Base-by-base conservation (phyloP, 2,797 vertebrate species). In the Phyllotis vaccarum region DNA sequence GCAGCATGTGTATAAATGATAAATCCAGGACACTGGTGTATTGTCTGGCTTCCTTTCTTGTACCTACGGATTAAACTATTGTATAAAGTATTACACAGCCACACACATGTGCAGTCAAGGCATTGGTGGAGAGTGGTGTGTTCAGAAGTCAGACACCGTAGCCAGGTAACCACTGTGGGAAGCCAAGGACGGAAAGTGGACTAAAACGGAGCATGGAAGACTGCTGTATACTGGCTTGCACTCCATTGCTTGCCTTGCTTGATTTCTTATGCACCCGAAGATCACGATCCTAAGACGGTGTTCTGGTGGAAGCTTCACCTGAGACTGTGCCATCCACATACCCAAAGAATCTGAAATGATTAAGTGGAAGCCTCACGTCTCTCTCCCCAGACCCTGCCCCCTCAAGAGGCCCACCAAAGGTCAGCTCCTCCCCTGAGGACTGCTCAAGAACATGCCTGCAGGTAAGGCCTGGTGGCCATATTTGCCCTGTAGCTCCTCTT, bases 21-120 rank as follows among this genome's bases (percentile, higher is more conserved):
- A 9, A 60, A 16, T 14, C 22, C 37, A 60, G 11, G 9, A 24
- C 43, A 81, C 8, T 70, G 46, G 13, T 40, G 37, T 81, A 49
- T 58, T 85, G 46, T 29, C 22, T 13, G 66, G 6, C 14, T 89
- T 80, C 34, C 11, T 46, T 66, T 85, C 27, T 60, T 66, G 29
- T 80, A 37, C 56, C 27, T 62, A 54, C 60, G 40, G 8, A 87
- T 11, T 14, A 85, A 11, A 22, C 16, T 62, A 31, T 34, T 60
- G 2, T 56, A 3, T 24, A 64, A 29, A 31, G 5, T 75, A 64
- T 54, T 13, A 13, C 49, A 34, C 49, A 24, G 14, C 6, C 37
- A 0, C 0, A 2, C 0, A 1, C 3, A 0, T 31, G 22, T n/a
- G 2, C 27, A 92, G 19, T 12, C 82, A 9, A 17, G 6, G 16